A percentile compares a stretch with the other conserved stretches of the same genome.
phyloP scores from a whole-genome alignment of 2,888 invertebrate species.

The Eudemis profundana region DNA sequence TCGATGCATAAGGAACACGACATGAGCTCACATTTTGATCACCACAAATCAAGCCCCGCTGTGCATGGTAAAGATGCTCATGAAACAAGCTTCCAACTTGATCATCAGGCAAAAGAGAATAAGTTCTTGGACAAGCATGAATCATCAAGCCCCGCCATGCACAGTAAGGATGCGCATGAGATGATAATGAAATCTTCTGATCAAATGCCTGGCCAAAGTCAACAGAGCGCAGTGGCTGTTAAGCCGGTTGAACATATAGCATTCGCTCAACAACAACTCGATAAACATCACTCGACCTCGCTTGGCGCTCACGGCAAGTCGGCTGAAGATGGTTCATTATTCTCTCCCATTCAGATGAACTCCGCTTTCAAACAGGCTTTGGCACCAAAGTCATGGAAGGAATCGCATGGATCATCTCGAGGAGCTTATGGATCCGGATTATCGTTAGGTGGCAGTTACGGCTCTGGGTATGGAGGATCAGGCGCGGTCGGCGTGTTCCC shows the following conservation, averaged over 20 bases:
- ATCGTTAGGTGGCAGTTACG: constrained; percentile 46
- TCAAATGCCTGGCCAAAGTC: constrained; percentile 39
- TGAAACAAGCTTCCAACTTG: background rate
- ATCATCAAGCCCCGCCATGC: constrained; percentile 2
- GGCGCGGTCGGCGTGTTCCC: constrained; percentile 74
- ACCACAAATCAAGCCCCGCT: constrained; percentile 3
- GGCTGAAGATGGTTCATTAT: constrained; percentile 57
- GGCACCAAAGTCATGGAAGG: constrained; percentile 60
- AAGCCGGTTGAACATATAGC: background rate
- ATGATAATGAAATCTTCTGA: constrained; percentile 32
- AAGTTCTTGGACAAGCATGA: background rate
- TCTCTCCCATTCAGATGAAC: constrained; percentile 58
- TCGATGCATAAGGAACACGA: background rate
- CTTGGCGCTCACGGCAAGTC: constrained; percentile 50
- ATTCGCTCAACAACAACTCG: constrained; percentile 14
- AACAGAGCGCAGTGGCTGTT: constrained; percentile 13
- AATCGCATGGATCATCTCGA: constrained; percentile 59
- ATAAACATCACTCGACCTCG: constrained; percentile 27
- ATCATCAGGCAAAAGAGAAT: background rate
- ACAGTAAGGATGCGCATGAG: constrained; percentile 16
- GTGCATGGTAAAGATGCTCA: constrained; percentile 11
- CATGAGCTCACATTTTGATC: background rate
- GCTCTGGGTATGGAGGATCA: constrained; percentile 44
- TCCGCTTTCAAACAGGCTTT: constrained; percentile 55
- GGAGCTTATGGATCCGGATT: constrained; percentile 58